phyloP scores from a whole-genome alignment of 1,140 invertebrate species.

The Solen grandis region DNA sequence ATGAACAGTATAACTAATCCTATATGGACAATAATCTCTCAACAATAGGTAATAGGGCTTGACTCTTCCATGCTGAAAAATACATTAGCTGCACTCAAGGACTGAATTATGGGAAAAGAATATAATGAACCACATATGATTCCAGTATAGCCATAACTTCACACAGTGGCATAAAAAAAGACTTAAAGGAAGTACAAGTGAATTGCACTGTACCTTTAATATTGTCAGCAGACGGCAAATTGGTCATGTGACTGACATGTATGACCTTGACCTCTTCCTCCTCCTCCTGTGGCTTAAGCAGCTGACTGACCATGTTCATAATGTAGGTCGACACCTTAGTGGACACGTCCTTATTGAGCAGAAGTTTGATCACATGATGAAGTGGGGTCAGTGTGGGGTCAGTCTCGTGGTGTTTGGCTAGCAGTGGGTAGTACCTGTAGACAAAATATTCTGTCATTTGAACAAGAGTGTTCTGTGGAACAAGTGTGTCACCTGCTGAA shows the following conservation, averaged over 20 bases:
- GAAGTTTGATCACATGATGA: conserved; percentile 86
- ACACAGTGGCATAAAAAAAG: no score
- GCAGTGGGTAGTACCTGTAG: conserved; percentile 86
- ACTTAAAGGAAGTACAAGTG: no score
- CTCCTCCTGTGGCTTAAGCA: conserved; percentile 85
- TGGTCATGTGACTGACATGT: conserved; percentile 62
- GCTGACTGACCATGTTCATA: conserved; percentile 89
- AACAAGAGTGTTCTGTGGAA: no score
- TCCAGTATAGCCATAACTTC: no score
- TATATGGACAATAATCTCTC: no score
- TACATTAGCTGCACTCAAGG: no score
- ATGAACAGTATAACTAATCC: no score
- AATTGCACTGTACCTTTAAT: conserved; percentile 22
- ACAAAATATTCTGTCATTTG: conserved; percentile 16
- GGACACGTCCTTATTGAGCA: conserved; percentile 85
- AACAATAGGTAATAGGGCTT: no score
- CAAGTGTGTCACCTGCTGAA: no score
- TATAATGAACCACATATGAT: no score
- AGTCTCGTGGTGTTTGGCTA: conserved; percentile 84
- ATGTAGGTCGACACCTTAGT: conserved; percentile 86
- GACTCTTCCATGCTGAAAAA: no score
- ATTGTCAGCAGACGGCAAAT: conserved; percentile 36
- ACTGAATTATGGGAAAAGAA: no score
- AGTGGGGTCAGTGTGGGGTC: conserved; percentile 83
- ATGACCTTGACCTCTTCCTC: conserved; percentile 82